These are phyloP conservation scores for Kryptopterus vitreolus DNA, from an alignment of 2,797 vertebrate species.

Conservation along the genomic window DNA sequence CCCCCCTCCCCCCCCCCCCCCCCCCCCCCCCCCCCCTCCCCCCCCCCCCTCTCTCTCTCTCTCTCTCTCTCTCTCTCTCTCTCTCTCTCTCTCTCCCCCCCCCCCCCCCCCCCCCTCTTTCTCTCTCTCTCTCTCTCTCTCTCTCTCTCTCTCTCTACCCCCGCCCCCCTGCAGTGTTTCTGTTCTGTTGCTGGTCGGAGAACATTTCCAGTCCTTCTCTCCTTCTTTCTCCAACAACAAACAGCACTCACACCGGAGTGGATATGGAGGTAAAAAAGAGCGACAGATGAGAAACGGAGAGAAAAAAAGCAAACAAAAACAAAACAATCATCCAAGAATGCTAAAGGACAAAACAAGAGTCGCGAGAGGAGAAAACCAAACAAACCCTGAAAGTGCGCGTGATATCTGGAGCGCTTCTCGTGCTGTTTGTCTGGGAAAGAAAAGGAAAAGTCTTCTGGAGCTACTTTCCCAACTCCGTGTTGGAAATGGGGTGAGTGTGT, in stretches of 20 bases:
- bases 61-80: no score
- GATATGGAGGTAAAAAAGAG: slow-evolving; percentile 28
- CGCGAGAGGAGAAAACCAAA: not conserved
- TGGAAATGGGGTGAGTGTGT: slow-evolving; percentile 52
- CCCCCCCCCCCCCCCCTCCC: no score
- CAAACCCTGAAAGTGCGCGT: not conserved
- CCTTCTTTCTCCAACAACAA: not conserved
- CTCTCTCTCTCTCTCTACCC: no score
- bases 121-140: no score
- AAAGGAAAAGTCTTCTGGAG: not conserved
- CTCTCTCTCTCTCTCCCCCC: no score
- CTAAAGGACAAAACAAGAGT: slow-evolving; percentile 33
- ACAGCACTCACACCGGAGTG: not conserved
- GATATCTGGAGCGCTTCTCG: not conserved
- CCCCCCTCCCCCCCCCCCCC: no score
- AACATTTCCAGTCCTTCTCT: slow-evolving; percentile 9
- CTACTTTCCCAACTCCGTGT: not conserved
- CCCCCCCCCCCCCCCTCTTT: no score
- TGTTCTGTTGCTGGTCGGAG: slow-evolving; percentile 28
- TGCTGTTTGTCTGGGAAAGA: not conserved
- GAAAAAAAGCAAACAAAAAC: no score
- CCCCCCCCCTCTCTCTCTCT: no score
- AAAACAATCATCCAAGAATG: slow-evolving; percentile 4
- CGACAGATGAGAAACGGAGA: slow-evolving; percentile 41
- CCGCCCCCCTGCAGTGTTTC: not conserved